These are phyloP conservation scores for Sebastes variabilis DNA, from an alignment of 2,797 vertebrate species.

Conservation along the genomic window DNA sequence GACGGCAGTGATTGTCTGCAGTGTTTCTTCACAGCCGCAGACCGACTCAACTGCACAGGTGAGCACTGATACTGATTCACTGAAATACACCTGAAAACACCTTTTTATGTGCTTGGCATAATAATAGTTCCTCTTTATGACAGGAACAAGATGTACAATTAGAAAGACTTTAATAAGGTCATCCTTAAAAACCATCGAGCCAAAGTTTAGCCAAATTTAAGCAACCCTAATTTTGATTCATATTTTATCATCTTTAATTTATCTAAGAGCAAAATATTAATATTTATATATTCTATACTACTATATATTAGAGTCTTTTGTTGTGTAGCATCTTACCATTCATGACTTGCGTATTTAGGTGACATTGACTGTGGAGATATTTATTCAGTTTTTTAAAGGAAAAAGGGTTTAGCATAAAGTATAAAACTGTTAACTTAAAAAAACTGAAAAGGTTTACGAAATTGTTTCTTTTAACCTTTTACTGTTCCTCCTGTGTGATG, in stretches of 20 bases:
- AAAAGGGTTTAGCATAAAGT: background rate
- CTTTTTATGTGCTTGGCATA: background rate
- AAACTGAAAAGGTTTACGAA: background rate
- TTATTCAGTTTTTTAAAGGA: background rate
- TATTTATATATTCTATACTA: too few species aligned
- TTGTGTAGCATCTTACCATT: background rate
- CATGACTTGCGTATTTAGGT: background rate
- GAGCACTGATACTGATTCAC: background rate
- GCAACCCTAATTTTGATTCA: background rate
- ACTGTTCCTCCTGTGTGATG: background rate
- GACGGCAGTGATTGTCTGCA: background rate
- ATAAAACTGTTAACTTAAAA: background rate
- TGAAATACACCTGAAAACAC: background rate
- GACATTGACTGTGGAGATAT: background rate
- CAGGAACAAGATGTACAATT: background rate
- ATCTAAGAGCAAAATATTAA: background rate
- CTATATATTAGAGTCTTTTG: background rate
- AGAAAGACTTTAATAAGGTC: background rate
- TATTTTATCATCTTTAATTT: background rate
- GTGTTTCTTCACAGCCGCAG: constrained; percentile 3
- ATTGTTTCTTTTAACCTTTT: background rate
- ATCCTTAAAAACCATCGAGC: background rate
- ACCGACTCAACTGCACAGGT: constrained; percentile 39
- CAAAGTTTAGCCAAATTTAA: background rate
- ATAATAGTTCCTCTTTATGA: background rate